A percentile compares a stretch with the other conserved stretches of the same genome.
phyloP scores from a whole-genome alignment of 1,140 invertebrate genomes.

The Drosophila parabipectinata region DNA sequence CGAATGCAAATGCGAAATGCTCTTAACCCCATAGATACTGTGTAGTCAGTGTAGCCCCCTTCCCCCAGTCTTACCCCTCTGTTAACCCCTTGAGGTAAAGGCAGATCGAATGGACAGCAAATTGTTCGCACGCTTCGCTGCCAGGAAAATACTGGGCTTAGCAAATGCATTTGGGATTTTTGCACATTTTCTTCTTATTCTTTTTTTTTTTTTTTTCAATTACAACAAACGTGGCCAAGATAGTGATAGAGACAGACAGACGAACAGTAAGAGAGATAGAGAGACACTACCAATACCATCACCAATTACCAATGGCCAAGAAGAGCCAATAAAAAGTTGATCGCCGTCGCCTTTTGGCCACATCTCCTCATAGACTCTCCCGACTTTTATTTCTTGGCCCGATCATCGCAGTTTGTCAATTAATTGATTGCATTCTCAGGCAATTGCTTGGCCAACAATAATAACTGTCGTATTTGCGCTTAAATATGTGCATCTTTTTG shows the following conservation, averaged over 20 bases:
- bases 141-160: constrained; percentile 22
- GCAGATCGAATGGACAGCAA: constrained; percentile 62
- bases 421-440: constrained; percentile 73
- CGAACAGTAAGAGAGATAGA: constrained; percentile 10
- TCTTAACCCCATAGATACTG: constrained; percentile 1
- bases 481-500: constrained; percentile 70
- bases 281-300: not conserved
- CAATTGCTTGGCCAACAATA: constrained; percentile 60
- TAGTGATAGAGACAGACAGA: constrained; percentile 26
- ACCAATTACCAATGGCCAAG: constrained; percentile 4
- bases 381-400: constrained; percentile 17
- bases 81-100: constrained; percentile 36
- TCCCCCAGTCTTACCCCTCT: not conserved
- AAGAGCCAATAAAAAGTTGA: constrained; percentile 60
- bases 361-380: constrained; percentile 4
- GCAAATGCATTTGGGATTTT: constrained; percentile 68
- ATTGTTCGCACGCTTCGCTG: constrained; percentile 77
- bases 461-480: constrained; percentile 80
- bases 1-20: constrained; percentile 55
- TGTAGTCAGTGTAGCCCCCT: not conserved
- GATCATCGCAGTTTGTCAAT: constrained; percentile 73
- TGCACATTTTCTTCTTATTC: constrained; percentile 73
- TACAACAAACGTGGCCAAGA: constrained; percentile 45
- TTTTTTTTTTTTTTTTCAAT: constrained; percentile 74
- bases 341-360: constrained; percentile 33